Percentiles rank a stretch among this genome's conserved stretches.
These are phyloP conservation scores for Ridgeia piscesae DNA, from an alignment of 1,140 invertebrate species.

Conservation along the genomic window DNA sequence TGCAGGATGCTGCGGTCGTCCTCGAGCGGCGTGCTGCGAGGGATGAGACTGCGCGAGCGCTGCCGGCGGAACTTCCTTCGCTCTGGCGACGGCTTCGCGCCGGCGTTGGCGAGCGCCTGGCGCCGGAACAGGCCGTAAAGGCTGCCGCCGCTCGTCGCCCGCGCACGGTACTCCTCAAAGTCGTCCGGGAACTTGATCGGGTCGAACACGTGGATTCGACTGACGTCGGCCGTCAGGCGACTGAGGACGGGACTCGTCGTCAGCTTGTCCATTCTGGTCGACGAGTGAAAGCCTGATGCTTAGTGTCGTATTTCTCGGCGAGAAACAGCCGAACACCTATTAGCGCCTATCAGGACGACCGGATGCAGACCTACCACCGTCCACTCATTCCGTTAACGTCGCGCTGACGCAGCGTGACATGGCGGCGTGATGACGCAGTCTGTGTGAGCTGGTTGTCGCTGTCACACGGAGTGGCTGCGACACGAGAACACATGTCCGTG, in stretches of 20 bases:
- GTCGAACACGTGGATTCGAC: neutral
- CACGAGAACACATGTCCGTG: neutral
- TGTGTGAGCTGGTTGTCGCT: neutral
- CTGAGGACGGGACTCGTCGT: neutral
- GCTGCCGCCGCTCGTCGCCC: conserved; percentile 30
- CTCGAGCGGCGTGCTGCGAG: conserved; percentile 9
- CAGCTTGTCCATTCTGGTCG: neutral
- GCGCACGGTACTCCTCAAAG: conserved; percentile 29
- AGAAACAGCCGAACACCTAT: neutral
- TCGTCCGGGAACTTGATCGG: conserved; percentile 24
- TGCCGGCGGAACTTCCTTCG: conserved; percentile 9
- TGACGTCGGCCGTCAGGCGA: neutral
- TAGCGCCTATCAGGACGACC: neutral
- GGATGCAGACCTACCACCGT: neutral
- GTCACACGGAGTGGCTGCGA: neutral
- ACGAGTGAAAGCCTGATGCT: no score
- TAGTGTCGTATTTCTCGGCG: neutral
- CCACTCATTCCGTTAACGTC: neutral
- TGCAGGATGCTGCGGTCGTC: conserved; percentile 27
- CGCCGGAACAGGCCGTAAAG: conserved; percentile 27
- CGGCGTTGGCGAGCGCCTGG: conserved; percentile 20
- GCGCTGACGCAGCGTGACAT: neutral
- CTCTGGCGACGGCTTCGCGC: neutral
- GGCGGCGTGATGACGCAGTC: no score
- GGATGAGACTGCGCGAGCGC: conserved; percentile 26